A percentile compares a stretch with the other conserved stretches of the same genome.
Conservation (phyloP, 2,888 invertebrate species). For the Erpobdella octoculata region DNA sequence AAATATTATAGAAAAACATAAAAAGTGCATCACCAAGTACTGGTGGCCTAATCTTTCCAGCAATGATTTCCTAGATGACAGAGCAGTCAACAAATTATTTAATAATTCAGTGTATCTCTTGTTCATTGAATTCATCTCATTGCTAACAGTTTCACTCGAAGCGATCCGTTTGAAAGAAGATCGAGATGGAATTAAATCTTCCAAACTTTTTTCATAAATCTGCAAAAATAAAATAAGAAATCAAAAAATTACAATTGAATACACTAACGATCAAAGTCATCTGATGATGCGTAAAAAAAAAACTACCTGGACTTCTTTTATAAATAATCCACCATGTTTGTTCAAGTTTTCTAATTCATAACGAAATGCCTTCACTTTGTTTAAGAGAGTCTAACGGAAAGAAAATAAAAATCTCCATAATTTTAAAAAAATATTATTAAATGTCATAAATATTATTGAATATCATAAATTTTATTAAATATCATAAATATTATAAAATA, state of each 20-base stretch:
- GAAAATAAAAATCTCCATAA: no score
- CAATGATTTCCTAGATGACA: neutral
- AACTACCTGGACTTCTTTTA: neutral
- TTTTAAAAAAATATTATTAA: no score
- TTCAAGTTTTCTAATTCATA: neutral
- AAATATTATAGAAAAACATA: no score
- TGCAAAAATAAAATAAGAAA: neutral
- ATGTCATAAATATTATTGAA: no score
- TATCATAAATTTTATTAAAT: no score
- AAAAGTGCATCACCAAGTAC: no score
- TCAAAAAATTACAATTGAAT: neutral
- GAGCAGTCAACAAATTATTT: neutral
- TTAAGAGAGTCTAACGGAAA: neutral
- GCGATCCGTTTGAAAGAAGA: no score
- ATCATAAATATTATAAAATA: no score
- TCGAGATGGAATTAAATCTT: no score
- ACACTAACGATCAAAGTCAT: neutral
- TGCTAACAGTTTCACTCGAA: neutral
- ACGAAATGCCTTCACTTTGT: neutral
- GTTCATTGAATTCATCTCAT: neutral
- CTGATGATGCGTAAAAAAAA: neutral
- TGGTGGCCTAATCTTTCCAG: no score
- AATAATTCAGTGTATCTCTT: neutral
- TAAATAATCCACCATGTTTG: neutral
- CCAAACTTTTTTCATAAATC: neutral